Base-by-base conservation (phyloP, 2,797 vertebrate genomes). In the Leptodactylus fallax region DNA sequence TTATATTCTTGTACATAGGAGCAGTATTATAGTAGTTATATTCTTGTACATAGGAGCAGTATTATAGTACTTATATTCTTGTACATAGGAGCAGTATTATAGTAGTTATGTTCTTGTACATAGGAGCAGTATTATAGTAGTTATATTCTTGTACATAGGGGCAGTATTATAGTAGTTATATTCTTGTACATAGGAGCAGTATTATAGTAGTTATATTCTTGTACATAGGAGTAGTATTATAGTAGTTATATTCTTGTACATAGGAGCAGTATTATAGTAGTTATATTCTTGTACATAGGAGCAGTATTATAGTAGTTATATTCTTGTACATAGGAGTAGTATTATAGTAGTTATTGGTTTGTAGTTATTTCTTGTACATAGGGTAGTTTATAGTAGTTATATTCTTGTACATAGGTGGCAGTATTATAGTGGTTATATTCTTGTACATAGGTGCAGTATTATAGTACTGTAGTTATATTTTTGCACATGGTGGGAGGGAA, bases 291-390 rank as follows among this genome's bases (percentile, higher is more conserved):
- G 60, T 61, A 61, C 7, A 61, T 61, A 61, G 60, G 60, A 9
- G 60, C 63, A 67, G 63, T 67, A 67, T 67, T 67, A 67, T 67
- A 67, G 63, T 25, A 67, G 63, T 25, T 67, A 67, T 67, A 67
- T 67, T 67, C 63, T 25, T 67, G 63, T 67, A 67, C 14, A 67
- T 67, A 67, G 63, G 63, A 10, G 63, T 23, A 67, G 63, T 67
- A 67, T 67, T 67, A 67, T 67, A 67, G 63, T 67, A 25, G 63
- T 25, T 67, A 67, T 67, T 25, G n/a, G n/a, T n/a, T n/a, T n/a
- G n/a, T n/a, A n/a, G n/a, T n/a, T n/a, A n/a, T n/a, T 67, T 67
- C 63, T 25, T 67, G 63, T 67, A 67, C 23, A 67, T 67, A 25
- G 63, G 63, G 63, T 23, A 67, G 63, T 67, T 69, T 69, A 69